Evolutionary conservation across 2,113 vertebrate species (phyloP), one percentile per base, ranked within the genome.

Genomic region (Siphamia tubifer): DNA sequence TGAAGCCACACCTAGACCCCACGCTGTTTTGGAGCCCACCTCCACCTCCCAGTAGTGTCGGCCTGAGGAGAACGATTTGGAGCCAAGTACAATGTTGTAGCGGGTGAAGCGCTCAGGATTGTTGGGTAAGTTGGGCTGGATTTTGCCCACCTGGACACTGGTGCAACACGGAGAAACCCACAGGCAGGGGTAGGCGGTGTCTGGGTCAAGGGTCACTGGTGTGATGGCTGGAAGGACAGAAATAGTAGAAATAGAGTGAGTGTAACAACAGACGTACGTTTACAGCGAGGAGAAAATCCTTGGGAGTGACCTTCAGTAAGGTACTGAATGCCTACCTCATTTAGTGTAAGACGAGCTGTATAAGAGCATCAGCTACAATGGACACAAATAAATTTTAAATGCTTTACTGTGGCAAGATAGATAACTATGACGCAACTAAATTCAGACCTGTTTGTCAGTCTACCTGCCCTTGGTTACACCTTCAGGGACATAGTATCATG

Each of bases 31-130:
- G 40, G 54, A 65, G 40, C 91, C 93, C 64, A 96, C 94, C 69
- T 92, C 92, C 64, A 95, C 94, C 86, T 95, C 94, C 94, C 94
- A 94, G 86, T 95, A 96, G 87, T 94, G 94, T 17, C 3, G 80
- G 45, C 94, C 94, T 0, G 77, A 77, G 47, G 76, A 31, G 1
- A 94, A 94, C 25, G 79, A 79, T 31, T 91, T 86, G 0, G 79
- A 82, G 45, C 89, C 84, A 67, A 95, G 88, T 25, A 95, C 92
- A 0, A 95, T 95, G 84, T 95, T 94, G 2, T 95, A 94, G 82
- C 86, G 93, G 1, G 88, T 87, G 89, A 96, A 96, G 44, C 93
- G 93, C 62, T 92, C 86, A 0, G 81, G 87, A 66, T 84, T 89
- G 61, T 94, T 87, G 44, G 90, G 93, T n/a, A 81, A 51, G 56